Evolutionary conservation across 64 coral and sea anemone species (phyloP), one percentile per base, ranked within the genome.

Genomic region (Dendrophyllia cribrosa): DNA sequence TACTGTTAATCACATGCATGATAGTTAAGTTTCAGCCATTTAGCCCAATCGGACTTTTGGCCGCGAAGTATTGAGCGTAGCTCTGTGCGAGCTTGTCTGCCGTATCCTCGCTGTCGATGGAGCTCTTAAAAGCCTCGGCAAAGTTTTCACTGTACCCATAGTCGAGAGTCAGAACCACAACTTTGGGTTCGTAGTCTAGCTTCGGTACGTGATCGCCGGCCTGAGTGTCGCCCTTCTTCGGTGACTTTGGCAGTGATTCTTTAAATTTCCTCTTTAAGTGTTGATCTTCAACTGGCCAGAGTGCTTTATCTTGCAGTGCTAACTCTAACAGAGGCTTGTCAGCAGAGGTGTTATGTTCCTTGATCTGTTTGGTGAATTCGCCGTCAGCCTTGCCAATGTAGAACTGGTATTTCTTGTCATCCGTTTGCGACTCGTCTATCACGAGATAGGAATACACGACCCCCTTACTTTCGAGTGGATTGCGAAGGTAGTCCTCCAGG

Each of bases 21-120:
- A 69, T 23, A n/a, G 66, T 9, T 23, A 17, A 65, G 8, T 66
- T 64, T 84, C 45, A 84, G 11, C 69, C 79, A 69, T 97, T 94
- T 9, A 97, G 43, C 66, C 95, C 95, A 49, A 97, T 87, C 9
- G 95, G 95, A 43, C 95, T 91, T 80, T 70, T 94, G 46, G 95
- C 74, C 2, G 88, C 95, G 68, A 97, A 97, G 47, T 97, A 97
- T 22, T 88, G 80, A 15, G 86, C 58, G 82, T 97, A 97, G 20
- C 93, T 93, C 58, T 90, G 89, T 16, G 93, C 79, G 2, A 97
- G 83, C 50, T 83, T 86, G 20, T 92, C 77, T 11, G 93, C 82
- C 11, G 76, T 89, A 43, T 91, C 95, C 22, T 85, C 91, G 9
- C 63, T 66, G 47, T 93, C 91, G 47, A 93, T 74, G 5, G 58